Base-by-base conservation (phyloP, 2,888 invertebrate species). In the Leptopterna dolabrata region DNA sequence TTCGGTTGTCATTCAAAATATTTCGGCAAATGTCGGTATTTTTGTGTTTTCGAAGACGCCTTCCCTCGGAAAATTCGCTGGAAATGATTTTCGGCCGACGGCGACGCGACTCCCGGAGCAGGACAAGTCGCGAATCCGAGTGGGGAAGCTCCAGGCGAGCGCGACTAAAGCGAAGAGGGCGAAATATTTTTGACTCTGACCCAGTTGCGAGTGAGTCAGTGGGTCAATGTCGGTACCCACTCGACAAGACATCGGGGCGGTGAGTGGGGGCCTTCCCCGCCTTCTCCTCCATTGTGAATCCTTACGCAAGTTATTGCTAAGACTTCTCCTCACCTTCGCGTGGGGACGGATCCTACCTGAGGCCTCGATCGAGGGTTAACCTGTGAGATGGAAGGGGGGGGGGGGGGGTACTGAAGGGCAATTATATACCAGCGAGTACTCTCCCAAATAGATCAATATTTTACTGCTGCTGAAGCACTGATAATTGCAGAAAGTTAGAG, bases 121-220 rank as follows among this genome's bases (percentile, higher is more conserved):
- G 36, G 36, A 36, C 7, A 51, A 19, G 6, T 16, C 16, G 51
- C 4, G 51, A 51, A n/a, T 16, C 16, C n/a, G 63, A 19, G 63
- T 63, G 24, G 63, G 63, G 7, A 9, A 63, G n/a, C 63, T 63
- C 24, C 63, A 24, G 24, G 63, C 19, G n/a, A 51, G 1, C n/a
- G 51, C 51, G 51, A n/a, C 27, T 19, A 16, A 30, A 24, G n/a
- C 29, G 30, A 24, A 36, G 73, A 16, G 73, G 55, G 81, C 47
- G 81, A 81, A 81, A 81, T 81, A 81, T 81, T 81, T 81, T 81
- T 81, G 81, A 81, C 81, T 81, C 27, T 81, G 81, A 81, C 81
- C 81, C 81, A 81, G 51, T 81, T 81, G 51, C 14, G 81, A 81
- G 55, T 55, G 81, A 81, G 81, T 81, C 81, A 81, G 81, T 81